Evolutionary conservation across 2,888 invertebrate species (phyloP).

Genomic region (Shargacucullia verbasci): DNA sequence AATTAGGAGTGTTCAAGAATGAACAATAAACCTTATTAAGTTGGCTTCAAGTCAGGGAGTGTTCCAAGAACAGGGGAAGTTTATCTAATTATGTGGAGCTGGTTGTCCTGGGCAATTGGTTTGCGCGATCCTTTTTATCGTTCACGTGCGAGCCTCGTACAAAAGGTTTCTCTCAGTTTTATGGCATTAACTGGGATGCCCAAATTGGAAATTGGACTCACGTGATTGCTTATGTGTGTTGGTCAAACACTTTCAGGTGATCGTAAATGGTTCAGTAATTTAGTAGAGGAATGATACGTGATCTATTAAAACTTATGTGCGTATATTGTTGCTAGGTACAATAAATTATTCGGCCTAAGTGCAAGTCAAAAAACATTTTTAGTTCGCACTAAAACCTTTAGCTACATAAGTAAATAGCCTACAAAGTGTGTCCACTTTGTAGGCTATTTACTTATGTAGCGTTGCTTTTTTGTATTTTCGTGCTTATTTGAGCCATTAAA

Average conservation of each 20-base stretch:
- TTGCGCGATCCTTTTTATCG: constrained; percentile 53
- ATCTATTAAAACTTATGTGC: constrained; percentile 4
- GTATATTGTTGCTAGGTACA: constrained; percentile 1
- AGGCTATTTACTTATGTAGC: no score
- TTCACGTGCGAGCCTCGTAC: constrained; percentile 43
- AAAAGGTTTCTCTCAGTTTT: constrained; percentile 48
- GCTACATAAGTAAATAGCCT: no score
- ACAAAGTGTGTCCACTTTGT: no score
- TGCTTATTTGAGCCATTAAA: no score
- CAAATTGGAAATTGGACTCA: constrained; percentile 52
- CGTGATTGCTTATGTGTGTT: constrained; percentile 52
- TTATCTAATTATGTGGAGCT: constrained; percentile 56
- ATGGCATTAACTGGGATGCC: constrained; percentile 49
- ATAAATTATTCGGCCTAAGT: no score
- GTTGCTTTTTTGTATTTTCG: no score
- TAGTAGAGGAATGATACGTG: constrained; percentile 28
- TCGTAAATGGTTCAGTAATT: constrained; percentile 43
- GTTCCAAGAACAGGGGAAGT: constrained; percentile 41
- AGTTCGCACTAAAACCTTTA: no score
- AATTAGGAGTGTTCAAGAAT: constrained; percentile 52
- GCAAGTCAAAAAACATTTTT: no score
- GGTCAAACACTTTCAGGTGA: constrained; percentile 47
- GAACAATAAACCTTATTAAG: constrained; percentile 54
- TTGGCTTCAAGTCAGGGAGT: constrained; percentile 55
- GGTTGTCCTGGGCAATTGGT: constrained; percentile 50